These are phyloP conservation scores for Leptonema lineaticorne DNA, from an alignment of 1,140 invertebrate species.

Conservation along the genomic window DNA sequence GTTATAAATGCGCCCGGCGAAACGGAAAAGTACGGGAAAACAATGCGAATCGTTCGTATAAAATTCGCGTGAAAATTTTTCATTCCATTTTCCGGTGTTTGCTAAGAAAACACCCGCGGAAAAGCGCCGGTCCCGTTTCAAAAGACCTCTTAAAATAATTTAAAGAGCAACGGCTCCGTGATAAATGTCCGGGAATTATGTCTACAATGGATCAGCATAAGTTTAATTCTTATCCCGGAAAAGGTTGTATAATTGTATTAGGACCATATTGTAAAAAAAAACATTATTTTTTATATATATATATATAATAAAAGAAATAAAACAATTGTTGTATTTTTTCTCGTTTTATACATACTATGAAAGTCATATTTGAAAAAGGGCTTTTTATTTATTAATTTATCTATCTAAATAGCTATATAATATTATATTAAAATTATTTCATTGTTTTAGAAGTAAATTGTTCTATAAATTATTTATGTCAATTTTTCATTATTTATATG, in stretches of 20 bases:
- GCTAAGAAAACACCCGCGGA: conserved; percentile 5
- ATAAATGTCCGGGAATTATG: not conserved
- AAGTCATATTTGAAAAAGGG: no score
- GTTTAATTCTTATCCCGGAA: conserved; percentile 2
- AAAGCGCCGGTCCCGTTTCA: not conserved
- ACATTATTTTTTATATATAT: not conserved
- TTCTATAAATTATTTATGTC: no score
- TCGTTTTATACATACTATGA: no score
- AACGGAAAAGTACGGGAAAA: not conserved
- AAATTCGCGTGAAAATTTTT: conserved; percentile 9
- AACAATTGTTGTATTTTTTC: no score
- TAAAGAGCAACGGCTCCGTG: conserved; percentile 5
- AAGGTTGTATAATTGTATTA: not conserved
- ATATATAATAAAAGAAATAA: not conserved
- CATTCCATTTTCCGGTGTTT: not conserved
- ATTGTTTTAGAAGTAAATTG: no score
- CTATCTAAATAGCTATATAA: no score
- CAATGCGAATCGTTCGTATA: not conserved
- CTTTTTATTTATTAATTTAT: no score
- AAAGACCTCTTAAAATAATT: conserved; percentile 13
- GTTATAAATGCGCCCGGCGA: no score
- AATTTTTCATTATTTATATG: no score
- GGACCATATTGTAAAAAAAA: not conserved
- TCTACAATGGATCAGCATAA: conserved; percentile 12
- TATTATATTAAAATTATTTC: no score